phyloP scores from a whole-genome alignment of 92 coral and sea anemone species.

The Siderastrea siderea region DNA sequence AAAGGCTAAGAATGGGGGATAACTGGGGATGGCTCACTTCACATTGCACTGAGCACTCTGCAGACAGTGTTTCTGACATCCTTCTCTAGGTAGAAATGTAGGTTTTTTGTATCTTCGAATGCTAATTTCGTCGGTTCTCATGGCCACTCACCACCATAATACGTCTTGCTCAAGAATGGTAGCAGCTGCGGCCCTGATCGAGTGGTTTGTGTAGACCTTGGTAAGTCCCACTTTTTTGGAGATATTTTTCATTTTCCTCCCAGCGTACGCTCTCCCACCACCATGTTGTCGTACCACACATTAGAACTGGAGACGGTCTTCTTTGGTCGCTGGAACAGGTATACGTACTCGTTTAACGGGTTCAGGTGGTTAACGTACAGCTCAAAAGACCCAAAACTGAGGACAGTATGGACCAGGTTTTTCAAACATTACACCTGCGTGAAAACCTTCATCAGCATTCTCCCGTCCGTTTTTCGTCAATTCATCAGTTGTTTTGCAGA shows the following conservation, averaged over 20 bases:
- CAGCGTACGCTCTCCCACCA: conserved; percentile 50
- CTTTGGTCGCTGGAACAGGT: conserved; percentile 70
- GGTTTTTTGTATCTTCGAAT: background rate
- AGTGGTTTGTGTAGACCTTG: background rate
- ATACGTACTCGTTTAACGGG: conserved; percentile 43
- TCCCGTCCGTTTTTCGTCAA: conserved; percentile 12
- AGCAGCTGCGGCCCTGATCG: background rate
- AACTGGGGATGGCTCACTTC: too few species aligned
- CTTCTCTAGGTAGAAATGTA: background rate
- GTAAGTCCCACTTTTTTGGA: background rate
- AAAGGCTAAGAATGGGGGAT: too few species aligned
- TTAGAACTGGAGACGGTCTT: conserved; percentile 12
- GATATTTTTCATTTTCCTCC: conserved; percentile 48
- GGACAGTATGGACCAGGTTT: conserved; percentile 66
- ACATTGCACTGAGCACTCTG: too few species aligned
- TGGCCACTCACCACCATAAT: background rate
- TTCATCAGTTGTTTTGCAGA: conserved; percentile 39
- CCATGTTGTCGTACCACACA: conserved; percentile 68
- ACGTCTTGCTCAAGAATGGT: background rate
- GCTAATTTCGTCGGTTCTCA: background rate
- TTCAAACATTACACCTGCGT: conserved; percentile 52
- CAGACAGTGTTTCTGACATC: background rate
- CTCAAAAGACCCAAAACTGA: conserved; percentile 41
- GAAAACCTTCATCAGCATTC: conserved; percentile 24
- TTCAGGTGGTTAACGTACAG: conserved; percentile 59